phyloP scores from a whole-genome alignment of 2,888 invertebrate genomes.

The Orgyia antiqua region DNA sequence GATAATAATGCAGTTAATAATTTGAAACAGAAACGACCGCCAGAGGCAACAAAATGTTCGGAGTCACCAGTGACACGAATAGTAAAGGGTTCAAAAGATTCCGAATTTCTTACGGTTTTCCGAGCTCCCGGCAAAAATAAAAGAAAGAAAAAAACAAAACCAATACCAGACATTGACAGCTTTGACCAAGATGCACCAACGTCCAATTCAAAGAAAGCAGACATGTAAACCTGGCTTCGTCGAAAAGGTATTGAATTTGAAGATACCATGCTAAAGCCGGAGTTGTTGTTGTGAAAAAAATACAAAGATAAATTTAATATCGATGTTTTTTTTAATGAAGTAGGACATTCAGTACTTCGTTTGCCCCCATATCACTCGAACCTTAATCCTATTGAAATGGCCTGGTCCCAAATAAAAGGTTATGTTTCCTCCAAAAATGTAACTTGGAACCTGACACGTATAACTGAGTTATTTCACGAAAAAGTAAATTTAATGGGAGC shows the following conservation, averaged over 20 bases:
- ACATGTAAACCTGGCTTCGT: conserved; percentile 4
- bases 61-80: not conserved
- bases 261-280: conserved; percentile 2
- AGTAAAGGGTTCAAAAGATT: too few species aligned
- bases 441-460: not conserved
- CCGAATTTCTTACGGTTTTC: too few species aligned
- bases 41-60: not conserved
- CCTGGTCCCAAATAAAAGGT: not conserved
- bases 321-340: not conserved
- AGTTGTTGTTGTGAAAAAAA: not conserved
- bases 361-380: too few species aligned
- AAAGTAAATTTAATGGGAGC: not conserved
- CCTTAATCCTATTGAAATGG: too few species aligned
- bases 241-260: conserved; percentile 1
- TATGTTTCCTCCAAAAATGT: not conserved
- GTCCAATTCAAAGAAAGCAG: conserved; percentile 8
- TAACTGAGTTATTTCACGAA: not conserved
- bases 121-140: too few species aligned
- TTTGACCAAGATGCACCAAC: conserved; percentile 14
- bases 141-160: too few species aligned
- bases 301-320: not conserved
- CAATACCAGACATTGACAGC: too few species aligned
- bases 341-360: too few species aligned
- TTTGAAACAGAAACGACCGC: too few species aligned
- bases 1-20: too few species aligned